Conservation (phyloP, 2,888 invertebrate species). For the Orthonevra nobilis region DNA sequence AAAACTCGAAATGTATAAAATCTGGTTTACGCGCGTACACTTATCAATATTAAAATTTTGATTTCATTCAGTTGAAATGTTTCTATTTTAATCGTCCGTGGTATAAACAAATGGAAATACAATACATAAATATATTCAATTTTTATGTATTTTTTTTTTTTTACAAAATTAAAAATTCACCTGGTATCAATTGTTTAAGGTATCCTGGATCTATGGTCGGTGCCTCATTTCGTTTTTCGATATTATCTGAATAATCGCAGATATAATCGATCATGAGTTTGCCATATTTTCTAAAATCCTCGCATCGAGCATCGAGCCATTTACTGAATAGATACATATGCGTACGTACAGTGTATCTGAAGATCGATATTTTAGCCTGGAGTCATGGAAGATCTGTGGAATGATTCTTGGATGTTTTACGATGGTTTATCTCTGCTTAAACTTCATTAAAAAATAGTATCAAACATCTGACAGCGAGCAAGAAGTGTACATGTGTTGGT, state of each 20-base stretch:
- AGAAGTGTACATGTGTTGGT: not conserved
- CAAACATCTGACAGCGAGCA: not conserved
- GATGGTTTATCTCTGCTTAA: slow-evolving; percentile 6
- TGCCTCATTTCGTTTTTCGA: slow-evolving; percentile 86
- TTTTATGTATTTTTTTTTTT: too few species aligned
- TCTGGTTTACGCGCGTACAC: too few species aligned
- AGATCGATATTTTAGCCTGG: slow-evolving; percentile 8
- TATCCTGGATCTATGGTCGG: slow-evolving; percentile 91
- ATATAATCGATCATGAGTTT: slow-evolving; percentile 93
- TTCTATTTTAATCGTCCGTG: too few species aligned
- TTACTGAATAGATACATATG: slow-evolving; percentile 2
- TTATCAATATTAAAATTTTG: too few species aligned
- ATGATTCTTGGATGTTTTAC: slow-evolving; percentile 3
- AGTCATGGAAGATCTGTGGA: slow-evolving; percentile 12
- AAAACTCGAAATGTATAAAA: too few species aligned
- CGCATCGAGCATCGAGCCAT: slow-evolving; percentile 71
- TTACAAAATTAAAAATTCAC: slow-evolving; percentile 71
- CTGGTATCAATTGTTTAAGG: slow-evolving; percentile 85
- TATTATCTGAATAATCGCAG: slow-evolving; percentile 87
- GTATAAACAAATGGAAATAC: too few species aligned
- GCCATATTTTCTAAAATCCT: slow-evolving; percentile 87
- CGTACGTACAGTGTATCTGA: not conserved
- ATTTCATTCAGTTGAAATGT: too few species aligned
- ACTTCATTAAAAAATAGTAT: slow-evolving; percentile 24
- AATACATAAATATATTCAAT: too few species aligned